phyloP scores from a whole-genome alignment of 1,140 invertebrate species.

The Trichogramma pretiosum region DNA sequence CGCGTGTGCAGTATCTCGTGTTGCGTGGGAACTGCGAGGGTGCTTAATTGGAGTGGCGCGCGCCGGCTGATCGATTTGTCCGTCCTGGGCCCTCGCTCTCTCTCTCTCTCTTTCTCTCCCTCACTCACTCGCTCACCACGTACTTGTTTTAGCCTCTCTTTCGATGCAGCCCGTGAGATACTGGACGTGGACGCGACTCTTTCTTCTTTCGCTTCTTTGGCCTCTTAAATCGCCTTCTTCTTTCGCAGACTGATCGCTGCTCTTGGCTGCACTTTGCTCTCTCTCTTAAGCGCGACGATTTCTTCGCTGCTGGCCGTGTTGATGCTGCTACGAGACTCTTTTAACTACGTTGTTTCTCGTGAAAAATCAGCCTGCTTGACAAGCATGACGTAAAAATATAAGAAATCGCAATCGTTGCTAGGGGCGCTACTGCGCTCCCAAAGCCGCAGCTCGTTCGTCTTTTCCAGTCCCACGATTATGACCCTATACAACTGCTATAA shows the following conservation, averaged over 20 bases:
- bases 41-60: slow-evolving; percentile 10
- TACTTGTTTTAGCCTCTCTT: background rate
- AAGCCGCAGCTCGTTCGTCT: too few species aligned
- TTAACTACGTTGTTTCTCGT: too few species aligned
- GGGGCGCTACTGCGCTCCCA: slow-evolving; percentile 5
- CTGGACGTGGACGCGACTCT: slow-evolving; percentile 1
- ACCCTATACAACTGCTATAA: too few species aligned
- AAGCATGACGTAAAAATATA: slow-evolving; percentile 10
- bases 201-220: background rate
- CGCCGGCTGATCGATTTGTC: too few species aligned
- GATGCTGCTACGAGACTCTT: too few species aligned
- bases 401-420: slow-evolving; percentile 1
- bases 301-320: background rate
- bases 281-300: background rate
- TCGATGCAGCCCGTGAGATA: slow-evolving; percentile 2
- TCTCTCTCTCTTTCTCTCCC: background rate
- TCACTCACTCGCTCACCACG: background rate
- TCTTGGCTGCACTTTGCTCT: too few species aligned
- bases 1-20: background rate
- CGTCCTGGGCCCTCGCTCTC: background rate
- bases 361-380: background rate
- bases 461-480: slow-evolving; percentile 4
- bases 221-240: too few species aligned
- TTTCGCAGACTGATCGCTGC: too few species aligned
- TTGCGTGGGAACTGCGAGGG: slow-evolving; percentile 5